Percentiles rank a stretch among this genome's conserved stretches.
These are phyloP conservation scores for Hetaerina titia DNA, from an alignment of 2,888 invertebrate species.

Conservation along the genomic window DNA sequence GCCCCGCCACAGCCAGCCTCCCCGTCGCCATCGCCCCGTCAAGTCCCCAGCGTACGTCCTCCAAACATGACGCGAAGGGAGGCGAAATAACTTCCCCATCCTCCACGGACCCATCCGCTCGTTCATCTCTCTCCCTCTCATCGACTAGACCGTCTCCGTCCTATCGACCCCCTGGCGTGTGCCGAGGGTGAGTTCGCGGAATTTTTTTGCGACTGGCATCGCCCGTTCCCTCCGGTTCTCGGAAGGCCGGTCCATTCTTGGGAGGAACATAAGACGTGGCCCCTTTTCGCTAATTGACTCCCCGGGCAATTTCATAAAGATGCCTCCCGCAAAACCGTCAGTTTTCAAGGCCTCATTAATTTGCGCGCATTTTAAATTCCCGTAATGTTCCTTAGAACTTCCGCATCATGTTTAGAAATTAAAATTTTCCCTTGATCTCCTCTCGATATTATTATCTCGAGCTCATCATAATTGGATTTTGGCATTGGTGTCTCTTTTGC, in stretches of 20 bases:
- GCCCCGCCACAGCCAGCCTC: conserved; percentile 6
- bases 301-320: background rate
- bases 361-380: background rate
- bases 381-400: background rate
- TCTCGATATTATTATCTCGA: background rate
- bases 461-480: background rate
- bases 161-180: too few relatives aligned
- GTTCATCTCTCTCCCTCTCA: too few relatives aligned
- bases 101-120: too few relatives aligned
- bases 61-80: background rate
- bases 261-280: background rate
- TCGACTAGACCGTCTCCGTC: too few relatives aligned
- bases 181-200: too few relatives aligned
- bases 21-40: background rate
- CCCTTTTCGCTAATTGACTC: background rate
- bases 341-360: background rate
- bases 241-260: background rate
- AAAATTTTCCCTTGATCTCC: background rate
- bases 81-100: background rate
- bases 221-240: background rate
- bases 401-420: background rate
- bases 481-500: background rate
- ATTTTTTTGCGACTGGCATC: background rate
- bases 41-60: background rate
- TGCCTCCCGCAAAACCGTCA: background rate